A percentile compares a stretch with the other conserved stretches of the same genome.
phyloP scores from a whole-genome alignment of 2,797 vertebrate genomes.

The Melanotaenia nigrans region DNA sequence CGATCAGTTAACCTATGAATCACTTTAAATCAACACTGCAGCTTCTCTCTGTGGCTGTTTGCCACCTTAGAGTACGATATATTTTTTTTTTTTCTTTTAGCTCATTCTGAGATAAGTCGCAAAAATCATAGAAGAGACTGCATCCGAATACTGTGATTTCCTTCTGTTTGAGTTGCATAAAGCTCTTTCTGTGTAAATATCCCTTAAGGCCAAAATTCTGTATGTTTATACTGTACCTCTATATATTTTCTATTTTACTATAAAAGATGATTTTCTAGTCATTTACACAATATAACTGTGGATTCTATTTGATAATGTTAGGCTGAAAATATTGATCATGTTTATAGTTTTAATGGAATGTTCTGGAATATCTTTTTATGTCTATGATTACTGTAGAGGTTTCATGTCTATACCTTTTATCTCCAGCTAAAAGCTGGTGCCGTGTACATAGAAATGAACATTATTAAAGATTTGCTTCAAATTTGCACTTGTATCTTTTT shows the following conservation, averaged over 20 bases:
- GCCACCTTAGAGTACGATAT: background rate
- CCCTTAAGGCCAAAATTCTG: slow-evolving; percentile 92
- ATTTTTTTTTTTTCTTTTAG: background rate
- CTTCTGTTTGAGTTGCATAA: slow-evolving; percentile 9
- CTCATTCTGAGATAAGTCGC: slow-evolving; percentile 14
- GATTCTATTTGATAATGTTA: slow-evolving; percentile 83
- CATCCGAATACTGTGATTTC: slow-evolving; percentile 9
- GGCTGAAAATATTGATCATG: slow-evolving; percentile 82
- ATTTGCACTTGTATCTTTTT: slow-evolving; percentile 23
- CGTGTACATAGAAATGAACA: slow-evolving; percentile 56
- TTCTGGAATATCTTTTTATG: slow-evolving; percentile 70
- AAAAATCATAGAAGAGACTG: slow-evolving; percentile 8
- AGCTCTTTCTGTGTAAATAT: slow-evolving; percentile 85
- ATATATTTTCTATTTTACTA: slow-evolving; percentile 99
- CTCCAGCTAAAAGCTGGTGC: slow-evolving; percentile 53
- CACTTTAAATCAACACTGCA: background rate
- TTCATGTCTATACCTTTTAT: slow-evolving; percentile 55
- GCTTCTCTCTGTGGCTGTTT: slow-evolving; percentile 3
- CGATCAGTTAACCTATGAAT: slow-evolving; percentile 14
- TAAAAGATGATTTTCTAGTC: slow-evolving; percentile 90
- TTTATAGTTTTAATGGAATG: slow-evolving; percentile 77
- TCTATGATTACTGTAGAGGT: slow-evolving; percentile 54
- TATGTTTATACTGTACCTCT: slow-evolving; percentile 97
- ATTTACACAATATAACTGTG: slow-evolving; percentile 84
- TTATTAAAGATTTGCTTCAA: slow-evolving; percentile 63